Evolutionary conservation across 2,797 vertebrate genomes (phyloP).

Genomic region (Xiphorhynchus erythropygius): DNA sequence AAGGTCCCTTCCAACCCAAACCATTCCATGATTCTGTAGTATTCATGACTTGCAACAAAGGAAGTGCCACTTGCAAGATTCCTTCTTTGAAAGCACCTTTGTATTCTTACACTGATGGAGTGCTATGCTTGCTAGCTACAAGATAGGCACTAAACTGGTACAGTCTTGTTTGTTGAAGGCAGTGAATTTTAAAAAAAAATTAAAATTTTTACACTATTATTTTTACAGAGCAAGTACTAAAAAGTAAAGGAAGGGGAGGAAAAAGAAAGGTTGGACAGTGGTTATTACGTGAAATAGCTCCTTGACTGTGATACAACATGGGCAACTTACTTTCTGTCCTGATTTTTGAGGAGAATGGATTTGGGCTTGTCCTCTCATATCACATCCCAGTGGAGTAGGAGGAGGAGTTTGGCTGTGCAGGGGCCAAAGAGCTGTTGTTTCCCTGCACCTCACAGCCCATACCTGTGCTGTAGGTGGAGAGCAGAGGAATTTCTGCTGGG

Average conservation of each 20-base stretch:
- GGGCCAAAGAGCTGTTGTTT: accelerated
- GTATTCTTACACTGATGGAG: background rate
- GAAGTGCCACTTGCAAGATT: background rate
- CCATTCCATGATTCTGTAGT: background rate
- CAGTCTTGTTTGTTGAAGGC: background rate
- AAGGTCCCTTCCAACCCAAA: background rate
- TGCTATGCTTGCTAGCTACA: background rate
- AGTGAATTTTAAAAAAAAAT: background rate
- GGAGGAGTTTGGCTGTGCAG: background rate
- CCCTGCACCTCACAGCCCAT: background rate
- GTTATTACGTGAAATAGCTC: background rate
- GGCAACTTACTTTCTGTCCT: background rate
- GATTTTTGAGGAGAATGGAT: background rate
- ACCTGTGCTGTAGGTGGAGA: background rate
- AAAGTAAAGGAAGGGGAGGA: background rate
- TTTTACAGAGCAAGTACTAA: background rate
- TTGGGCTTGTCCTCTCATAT: background rate
- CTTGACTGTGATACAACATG: background rate
- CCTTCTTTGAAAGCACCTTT: background rate
- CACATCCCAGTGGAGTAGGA: background rate
- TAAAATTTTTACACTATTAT: background rate
- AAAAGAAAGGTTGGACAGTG: background rate
- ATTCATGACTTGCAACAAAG: background rate
- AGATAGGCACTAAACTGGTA: background rate
- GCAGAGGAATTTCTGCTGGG: background rate